Evolutionary conservation across 2,888 invertebrate genomes (phyloP).

Genomic region (Xylota sylvarum): DNA sequence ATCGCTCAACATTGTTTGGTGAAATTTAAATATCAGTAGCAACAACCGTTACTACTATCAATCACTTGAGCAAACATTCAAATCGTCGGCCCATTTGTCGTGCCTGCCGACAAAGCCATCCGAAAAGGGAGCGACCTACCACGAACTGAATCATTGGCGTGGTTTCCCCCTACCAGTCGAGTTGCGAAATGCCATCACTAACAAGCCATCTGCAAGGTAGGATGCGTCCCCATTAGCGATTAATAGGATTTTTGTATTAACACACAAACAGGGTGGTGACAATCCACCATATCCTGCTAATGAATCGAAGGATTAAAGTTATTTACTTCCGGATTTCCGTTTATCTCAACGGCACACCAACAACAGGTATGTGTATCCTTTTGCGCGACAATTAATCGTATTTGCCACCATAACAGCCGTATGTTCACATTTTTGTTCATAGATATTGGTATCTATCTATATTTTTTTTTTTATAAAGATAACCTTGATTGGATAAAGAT

Average conservation of each 20-base stretch:
- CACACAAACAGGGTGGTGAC: constrained; percentile 43
- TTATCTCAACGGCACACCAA: constrained; percentile 18
- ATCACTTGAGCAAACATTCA: constrained; percentile 60
- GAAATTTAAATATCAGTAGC: constrained; percentile 54
- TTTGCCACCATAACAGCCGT: constrained; percentile 50
- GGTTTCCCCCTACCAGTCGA: constrained; percentile 14
- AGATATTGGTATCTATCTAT: constrained; percentile 4
- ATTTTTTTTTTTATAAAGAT: constrained; percentile 53
- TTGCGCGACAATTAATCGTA: constrained; percentile 45
- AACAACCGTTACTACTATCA: constrained; percentile 53
- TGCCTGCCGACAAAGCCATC: constrained; percentile 61
- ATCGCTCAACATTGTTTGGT: constrained; percentile 19
- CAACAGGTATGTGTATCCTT: constrained; percentile 61
- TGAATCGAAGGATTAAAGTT: constrained; percentile 66
- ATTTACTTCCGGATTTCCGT: constrained; percentile 71
- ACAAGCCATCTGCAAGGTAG: constrained; percentile 32
- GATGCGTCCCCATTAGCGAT: constrained; percentile 55
- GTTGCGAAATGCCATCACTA: constrained; percentile 49
- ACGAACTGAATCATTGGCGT: background rate
- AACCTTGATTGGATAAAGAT: constrained; percentile 56
- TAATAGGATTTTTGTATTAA: constrained; percentile 53
- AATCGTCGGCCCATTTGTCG: constrained; percentile 56
- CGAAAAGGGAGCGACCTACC: constrained; percentile 47
- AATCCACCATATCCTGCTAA: constrained; percentile 61
- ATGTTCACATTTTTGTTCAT: constrained; percentile 35